phyloP scores from a whole-genome alignment of 1,140 invertebrate genomes.

The Caenorhabditis remanei region DNA sequence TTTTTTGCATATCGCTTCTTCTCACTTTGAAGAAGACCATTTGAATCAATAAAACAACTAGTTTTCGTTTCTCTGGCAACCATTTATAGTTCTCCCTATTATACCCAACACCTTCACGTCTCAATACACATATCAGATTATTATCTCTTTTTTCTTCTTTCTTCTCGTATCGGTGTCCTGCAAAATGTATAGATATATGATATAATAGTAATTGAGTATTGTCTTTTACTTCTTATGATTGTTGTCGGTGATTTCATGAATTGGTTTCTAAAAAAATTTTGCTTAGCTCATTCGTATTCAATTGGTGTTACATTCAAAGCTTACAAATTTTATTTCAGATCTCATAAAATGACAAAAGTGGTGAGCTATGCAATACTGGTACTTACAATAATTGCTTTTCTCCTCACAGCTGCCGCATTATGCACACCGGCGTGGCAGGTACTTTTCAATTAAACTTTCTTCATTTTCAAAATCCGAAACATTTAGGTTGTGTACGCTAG shows the following conservation, averaged over 20 bases:
- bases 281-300: not conserved
- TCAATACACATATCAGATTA: slow-evolving; percentile 46
- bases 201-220: too few relatives aligned
- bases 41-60: slow-evolving; percentile 33
- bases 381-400: slow-evolving; percentile 59
- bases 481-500: slow-evolving; percentile 65
- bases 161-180: not conserved
- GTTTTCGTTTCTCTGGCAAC: not conserved
- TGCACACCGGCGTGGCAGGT: slow-evolving; percentile 68
- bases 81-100: not conserved
- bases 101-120: slow-evolving; percentile 32
- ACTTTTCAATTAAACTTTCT: not conserved
- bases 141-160: not conserved
- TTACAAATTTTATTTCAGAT: not conserved
- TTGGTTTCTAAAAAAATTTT: not conserved
- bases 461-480: not conserved
- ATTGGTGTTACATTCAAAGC: not conserved
- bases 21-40: not conserved
- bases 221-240: too few relatives aligned
- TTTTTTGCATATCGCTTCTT: not conserved
- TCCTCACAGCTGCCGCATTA: slow-evolving; percentile 63
- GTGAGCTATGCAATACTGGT: slow-evolving; percentile 55
- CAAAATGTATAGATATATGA: not conserved
- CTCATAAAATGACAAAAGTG: not conserved
- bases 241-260: too few relatives aligned